Evolutionary conservation across 2,113 vertebrate species (phyloP).

Genomic region (Colinus virginianus): DNA sequence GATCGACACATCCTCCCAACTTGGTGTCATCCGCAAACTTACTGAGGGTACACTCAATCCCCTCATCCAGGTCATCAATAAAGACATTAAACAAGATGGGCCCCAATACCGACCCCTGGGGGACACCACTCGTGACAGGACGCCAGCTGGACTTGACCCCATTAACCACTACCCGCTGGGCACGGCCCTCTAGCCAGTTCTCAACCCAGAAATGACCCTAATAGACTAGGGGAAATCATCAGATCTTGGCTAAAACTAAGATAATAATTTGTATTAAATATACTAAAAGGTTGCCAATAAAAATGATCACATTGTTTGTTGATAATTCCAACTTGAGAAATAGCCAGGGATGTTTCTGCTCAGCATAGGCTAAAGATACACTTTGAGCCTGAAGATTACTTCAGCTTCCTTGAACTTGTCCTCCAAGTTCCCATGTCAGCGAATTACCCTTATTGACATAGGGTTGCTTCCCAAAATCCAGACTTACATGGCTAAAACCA

Average conservation of each 20-base stretch:
- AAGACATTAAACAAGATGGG: too few relatives aligned
- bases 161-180: too few relatives aligned
- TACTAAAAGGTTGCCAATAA: not conserved
- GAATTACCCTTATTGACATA: not conserved
- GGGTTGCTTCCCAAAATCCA: not conserved
- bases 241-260: not conserved
- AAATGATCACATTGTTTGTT: accelerated
- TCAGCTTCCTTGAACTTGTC: not conserved
- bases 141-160: too few relatives aligned
- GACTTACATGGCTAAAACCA: not conserved
- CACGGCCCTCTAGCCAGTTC: too few relatives aligned
- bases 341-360: not conserved
- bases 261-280: not conserved
- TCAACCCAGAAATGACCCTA: too few relatives aligned
- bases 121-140: too few relatives aligned
- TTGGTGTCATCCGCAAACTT: too few relatives aligned
- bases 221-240: not conserved
- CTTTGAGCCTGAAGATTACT: not conserved
- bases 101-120: too few relatives aligned
- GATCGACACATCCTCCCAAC: too few relatives aligned
- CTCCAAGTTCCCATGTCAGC: not conserved
- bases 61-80: too few relatives aligned
- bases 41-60: too few relatives aligned
- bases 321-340: not conserved
- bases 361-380: not conserved